These are phyloP conservation scores for Drosophila picticornis DNA, from an alignment of 2,888 invertebrate genomes.

Conservation along the genomic window DNA sequence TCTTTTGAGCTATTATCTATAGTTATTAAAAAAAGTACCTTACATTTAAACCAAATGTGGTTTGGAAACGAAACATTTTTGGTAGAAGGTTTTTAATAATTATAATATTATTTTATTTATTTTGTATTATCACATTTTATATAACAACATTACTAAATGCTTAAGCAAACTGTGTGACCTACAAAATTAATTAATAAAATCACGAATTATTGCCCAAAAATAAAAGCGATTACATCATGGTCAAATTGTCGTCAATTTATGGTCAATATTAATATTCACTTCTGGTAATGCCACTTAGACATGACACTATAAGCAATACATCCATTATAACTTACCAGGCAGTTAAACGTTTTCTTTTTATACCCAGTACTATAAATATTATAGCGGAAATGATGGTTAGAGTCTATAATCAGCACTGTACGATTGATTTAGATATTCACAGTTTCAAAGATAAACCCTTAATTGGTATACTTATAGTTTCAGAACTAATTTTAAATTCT, in stretches of 20 bases:
- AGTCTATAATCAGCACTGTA: not conserved
- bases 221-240: constrained; percentile 12
- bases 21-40: not conserved
- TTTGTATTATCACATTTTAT: not conserved
- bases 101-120: not conserved
- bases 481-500: not conserved
- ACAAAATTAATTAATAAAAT: constrained; percentile 15
- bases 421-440: not conserved
- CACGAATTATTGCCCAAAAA: constrained; percentile 31
- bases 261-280: constrained; percentile 65
- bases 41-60: not conserved
- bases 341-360: constrained; percentile 15
- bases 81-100: not conserved
- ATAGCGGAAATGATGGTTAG: not conserved
- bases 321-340: not conserved
- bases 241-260: constrained; percentile 20
- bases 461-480: not conserved
- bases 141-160: not conserved
- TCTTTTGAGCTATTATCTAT: not conserved
- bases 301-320: constrained; percentile 4
- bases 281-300: constrained; percentile 24
- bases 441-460: not conserved
- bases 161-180: not conserved
- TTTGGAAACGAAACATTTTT: not conserved
- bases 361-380: not conserved